Percentiles rank a stretch among this genome's conserved stretches.
These are phyloP conservation scores for Pangasianodon hypophthalmus DNA, from an alignment of 2,113 vertebrate species.

Conservation along the genomic window DNA sequence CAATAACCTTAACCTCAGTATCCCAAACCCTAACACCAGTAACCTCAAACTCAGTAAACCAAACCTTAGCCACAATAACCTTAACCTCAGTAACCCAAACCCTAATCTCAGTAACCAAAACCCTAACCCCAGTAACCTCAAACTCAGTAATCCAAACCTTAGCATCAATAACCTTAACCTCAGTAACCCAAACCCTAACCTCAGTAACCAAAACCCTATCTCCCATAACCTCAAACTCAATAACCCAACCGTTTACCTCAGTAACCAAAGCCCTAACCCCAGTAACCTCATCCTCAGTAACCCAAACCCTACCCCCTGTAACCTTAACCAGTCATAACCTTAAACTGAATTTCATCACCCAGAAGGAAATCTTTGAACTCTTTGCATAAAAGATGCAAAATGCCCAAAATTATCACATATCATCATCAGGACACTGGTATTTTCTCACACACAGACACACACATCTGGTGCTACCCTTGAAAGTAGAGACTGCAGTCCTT, in stretches of 20 bases:
- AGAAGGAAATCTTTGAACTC: not conserved
- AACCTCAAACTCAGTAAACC: not conserved
- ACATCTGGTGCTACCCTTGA: slow-evolving; percentile 13
- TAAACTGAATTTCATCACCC: not conserved
- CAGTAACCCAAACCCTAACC: not conserved
- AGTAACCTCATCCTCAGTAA: not conserved
- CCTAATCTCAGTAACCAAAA: not conserved
- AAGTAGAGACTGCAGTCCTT: slow-evolving; percentile 26
- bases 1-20: not conserved
- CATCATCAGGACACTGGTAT: not conserved
- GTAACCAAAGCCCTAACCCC: not conserved
- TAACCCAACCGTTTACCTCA: not conserved
- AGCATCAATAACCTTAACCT: not conserved
- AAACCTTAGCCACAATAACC: not conserved
- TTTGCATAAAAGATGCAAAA: not conserved
- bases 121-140: not conserved
- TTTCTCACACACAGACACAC: slow-evolving; percentile 26
- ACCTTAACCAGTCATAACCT: not conserved
- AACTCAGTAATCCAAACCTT: not conserved
- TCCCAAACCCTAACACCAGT: not conserved
- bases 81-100: not conserved
- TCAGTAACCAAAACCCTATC: not conserved
- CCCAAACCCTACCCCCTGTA: not conserved
- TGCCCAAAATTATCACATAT: not conserved
- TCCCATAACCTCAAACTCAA: not conserved